These are phyloP conservation scores for Lymantria dispar DNA, from an alignment of 2,888 invertebrate species.

Conservation along the genomic window DNA sequence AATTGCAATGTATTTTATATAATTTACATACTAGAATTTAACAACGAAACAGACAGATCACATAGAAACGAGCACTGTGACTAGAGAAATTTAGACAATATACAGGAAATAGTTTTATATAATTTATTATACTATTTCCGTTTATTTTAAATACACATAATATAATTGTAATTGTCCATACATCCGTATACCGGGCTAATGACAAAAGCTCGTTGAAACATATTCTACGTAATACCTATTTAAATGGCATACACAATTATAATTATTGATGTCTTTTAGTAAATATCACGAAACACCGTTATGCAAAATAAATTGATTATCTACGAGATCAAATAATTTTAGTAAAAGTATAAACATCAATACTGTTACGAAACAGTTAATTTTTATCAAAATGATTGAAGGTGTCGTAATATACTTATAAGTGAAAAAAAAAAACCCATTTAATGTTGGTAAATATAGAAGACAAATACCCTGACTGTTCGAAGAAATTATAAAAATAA, in stretches of 20 bases:
- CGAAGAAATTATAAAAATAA: conserved; percentile 34
- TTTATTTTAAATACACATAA: conserved; percentile 38
- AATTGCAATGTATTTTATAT: conserved; percentile 43
- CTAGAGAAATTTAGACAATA: conserved; percentile 45
- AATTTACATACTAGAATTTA: conserved; percentile 25
- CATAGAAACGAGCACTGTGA: conserved; percentile 39
- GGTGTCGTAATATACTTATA: background rate
- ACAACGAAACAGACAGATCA: conserved; percentile 21
- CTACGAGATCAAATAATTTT: conserved; percentile 49
- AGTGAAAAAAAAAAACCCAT: background rate
- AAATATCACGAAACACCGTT: conserved; percentile 58
- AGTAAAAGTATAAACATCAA: conserved; percentile 22
- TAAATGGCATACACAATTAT: conserved; percentile 58
- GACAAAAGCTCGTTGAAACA: conserved; percentile 76
- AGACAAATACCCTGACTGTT: conserved; percentile 47
- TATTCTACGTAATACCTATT: conserved; percentile 63
- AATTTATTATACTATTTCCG: conserved; percentile 56
- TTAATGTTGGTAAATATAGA: conserved; percentile 15
- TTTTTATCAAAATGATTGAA: background rate
- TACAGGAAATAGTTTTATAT: conserved; percentile 43
- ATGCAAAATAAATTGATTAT: conserved; percentile 49
- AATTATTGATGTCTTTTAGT: conserved; percentile 42
- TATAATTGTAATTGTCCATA: conserved; percentile 42
- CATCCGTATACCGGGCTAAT: conserved; percentile 73
- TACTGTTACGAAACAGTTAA: background rate